phyloP scores from a whole-genome alignment of 2,113 vertebrate species.

The Anoplopoma fimbria region DNA sequence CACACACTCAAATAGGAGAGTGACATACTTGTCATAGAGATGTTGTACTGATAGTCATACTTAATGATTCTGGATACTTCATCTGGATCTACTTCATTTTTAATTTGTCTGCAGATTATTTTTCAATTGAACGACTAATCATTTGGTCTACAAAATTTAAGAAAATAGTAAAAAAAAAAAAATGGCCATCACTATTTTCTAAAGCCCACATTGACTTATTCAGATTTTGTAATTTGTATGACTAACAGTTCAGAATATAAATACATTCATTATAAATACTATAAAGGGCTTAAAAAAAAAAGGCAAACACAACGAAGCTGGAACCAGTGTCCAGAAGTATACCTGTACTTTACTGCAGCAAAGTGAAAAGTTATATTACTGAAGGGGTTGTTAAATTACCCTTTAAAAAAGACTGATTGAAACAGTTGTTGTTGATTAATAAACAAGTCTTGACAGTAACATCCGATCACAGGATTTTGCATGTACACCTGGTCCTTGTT shows the following conservation, averaged over 20 bases:
- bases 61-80: not conserved
- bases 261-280: not conserved
- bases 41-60: not conserved
- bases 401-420: not conserved
- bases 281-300: too few relatives aligned
- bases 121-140: not conserved
- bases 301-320: not conserved
- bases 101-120: not conserved
- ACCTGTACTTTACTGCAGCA: too few relatives aligned
- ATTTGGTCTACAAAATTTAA: not conserved
- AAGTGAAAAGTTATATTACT: too few relatives aligned
- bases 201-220: not conserved
- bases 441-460: not conserved
- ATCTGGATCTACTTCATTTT: too few relatives aligned
- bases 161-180: not conserved
- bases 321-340: not conserved
- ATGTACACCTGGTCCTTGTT: too few relatives aligned
- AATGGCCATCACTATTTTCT: not conserved
- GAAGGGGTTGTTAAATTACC: not conserved
- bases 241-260: not conserved
- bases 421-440: not conserved
- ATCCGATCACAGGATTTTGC: too few relatives aligned
- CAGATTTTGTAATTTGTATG: not conserved
- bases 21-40: not conserved
- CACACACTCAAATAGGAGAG: not conserved